Conservation (phyloP, 2,113 vertebrate species). For the Rhodinocichla rosea region DNA sequence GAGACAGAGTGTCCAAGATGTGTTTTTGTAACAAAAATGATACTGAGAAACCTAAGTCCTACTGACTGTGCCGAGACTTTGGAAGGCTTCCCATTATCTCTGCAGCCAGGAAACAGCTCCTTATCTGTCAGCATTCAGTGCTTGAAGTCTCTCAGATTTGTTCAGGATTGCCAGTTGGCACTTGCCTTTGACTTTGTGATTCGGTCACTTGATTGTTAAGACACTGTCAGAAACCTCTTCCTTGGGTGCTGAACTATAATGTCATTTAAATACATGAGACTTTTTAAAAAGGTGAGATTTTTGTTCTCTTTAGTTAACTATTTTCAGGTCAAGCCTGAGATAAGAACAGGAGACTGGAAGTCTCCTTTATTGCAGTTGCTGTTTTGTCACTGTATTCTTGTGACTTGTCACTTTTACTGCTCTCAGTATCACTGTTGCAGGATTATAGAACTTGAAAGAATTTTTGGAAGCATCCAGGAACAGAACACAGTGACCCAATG, state of each 20-base stretch:
- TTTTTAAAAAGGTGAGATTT: neutral
- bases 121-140: neutral
- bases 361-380: neutral
- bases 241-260: neutral
- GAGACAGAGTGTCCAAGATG: neutral
- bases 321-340: neutral
- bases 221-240: neutral
- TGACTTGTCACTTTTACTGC: neutral
- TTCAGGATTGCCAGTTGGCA: neutral
- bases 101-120: neutral
- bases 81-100: neutral
- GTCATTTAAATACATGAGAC: neutral
- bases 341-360: neutral
- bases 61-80: neutral
- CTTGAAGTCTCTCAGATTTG: neutral
- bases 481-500: neutral
- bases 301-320: neutral
- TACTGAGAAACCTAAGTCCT: neutral
- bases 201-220: neutral
- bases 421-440: neutral
- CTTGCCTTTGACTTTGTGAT: neutral
- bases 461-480: neutral
- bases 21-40: neutral
- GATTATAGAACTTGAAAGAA: neutral
- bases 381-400: neutral